Evolutionary conservation across 2,797 vertebrate species (phyloP), one percentile per base, ranked within the genome.

Genomic region (Halcyon chelicuti): DNA sequence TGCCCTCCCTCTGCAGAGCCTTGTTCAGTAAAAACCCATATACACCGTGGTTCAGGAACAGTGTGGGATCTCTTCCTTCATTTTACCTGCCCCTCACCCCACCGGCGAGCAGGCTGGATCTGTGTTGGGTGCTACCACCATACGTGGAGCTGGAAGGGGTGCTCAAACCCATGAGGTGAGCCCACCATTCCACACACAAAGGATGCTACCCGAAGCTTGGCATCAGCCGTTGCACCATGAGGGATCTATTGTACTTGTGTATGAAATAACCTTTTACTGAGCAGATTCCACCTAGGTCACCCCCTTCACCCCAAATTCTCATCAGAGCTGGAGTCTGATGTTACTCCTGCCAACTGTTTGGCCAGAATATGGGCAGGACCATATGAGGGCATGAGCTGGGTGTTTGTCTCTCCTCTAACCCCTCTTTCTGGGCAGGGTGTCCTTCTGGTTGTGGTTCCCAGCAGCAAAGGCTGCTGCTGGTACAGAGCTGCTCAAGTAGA

Each of bases 201-300:
- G 55, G 72, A 15, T 71, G 49, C 13, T 40, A 3, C 12, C 2
- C 5, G 67, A 68, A 35, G 37, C 39, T 28, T 46, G 39, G 31
- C 60, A 63, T 63, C 57, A 77, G 35, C 35, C 15, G 3, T 55
- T 11, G 6, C 19, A 8, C n/a, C 0, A 0, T 31, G 39, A 49
- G 65, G 65, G 57, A 35, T n/a, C 26, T 37, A 58, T 31, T 57
- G 42, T 18, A 15, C 33, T 46, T 19, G 31, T 35, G 47, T 18
- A 57, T 57, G 73, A 68, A 88, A 66, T 46, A 39, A 22, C 16
- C 33, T 57, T 85, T 42, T 46, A 60, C 46, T 39, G 68, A 68
- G 66, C 22, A 75, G 40, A 57, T 71, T 63, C 54, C 18, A 31
- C 28, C 22, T 25, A 23, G 33, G 26, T 22, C 55, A 33, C 23